Base-by-base conservation (phyloP, 1,140 invertebrate genomes). In the Orchesella cincta region DNA sequence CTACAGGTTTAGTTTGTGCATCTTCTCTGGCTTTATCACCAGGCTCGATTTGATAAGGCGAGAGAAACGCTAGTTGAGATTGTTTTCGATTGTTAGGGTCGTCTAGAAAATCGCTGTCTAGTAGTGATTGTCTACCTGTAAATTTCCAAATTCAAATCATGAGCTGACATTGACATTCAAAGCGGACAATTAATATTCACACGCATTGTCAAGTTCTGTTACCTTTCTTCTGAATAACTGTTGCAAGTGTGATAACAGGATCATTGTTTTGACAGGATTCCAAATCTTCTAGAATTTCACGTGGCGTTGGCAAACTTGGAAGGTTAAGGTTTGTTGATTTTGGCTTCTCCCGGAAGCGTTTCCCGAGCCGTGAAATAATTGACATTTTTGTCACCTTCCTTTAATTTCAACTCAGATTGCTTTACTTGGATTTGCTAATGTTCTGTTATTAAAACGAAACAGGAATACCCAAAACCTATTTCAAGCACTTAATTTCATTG, bases 211-310 rank as follows among this genome's bases (percentile, higher is more conserved):
- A n/a, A n/a, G n/a, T n/a, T n/a, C n/a, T n/a, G n/a, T 29, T 29
- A 74, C 73, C 52, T 54, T 57, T 52, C 31, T 36, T 74, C 20
- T 74, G 33, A 28, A 74, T 74, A 20, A 74, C 20, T 1, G 39
- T 29, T 1, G 73, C 73, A 18, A 74, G 51, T 5, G 36, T n/a
- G 29, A 70, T 46, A 5, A 81, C 33, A 0, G 79, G 79, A 31
- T 81, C 79, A 72, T 74, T 36, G n/a, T 76, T 72, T 35, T 74
- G 46, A 29, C 52, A 73, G 23, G 20, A 34, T n/a, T 78, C 79
- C 16, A 81, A 76, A 75, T 81, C 79, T 35, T 81, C 79, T 14
- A 81, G n/a, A 26, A 81, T 78, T 36, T 81, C 77, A 3, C 75
- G 26, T 3, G 39, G n/a, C n/a, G 28, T 72, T 1, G 77, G 77